phyloP scores from a whole-genome alignment of 2,797 vertebrate species.

The Botia kubotai region DNA sequence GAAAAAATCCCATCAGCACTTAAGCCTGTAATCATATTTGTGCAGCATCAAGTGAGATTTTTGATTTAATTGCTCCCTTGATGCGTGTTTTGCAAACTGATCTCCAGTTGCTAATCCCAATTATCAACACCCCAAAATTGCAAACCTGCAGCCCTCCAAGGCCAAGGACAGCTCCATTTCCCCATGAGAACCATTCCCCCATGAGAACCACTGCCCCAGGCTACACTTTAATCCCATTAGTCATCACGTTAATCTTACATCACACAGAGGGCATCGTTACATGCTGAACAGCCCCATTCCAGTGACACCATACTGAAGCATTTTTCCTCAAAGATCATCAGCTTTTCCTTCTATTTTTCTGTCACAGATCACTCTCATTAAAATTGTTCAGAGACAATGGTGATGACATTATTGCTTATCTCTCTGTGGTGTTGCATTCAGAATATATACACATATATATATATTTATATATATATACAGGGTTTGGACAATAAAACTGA shows the following conservation, averaged over 20 bases:
- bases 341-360: conserved; percentile 48
- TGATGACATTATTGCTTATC: neutral
- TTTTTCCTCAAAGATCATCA: conserved; percentile 68
- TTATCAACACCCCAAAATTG: conserved; percentile 9
- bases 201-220: neutral
- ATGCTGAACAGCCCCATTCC: conserved; percentile 76
- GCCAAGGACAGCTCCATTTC: conserved; percentile 4
- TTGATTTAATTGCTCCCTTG: neutral
- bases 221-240: conserved; percentile 63
- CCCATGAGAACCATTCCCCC: neutral
- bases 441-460: too few relatives aligned
- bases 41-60: neutral
- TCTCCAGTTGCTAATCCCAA: conserved; percentile 11
- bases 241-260: conserved; percentile 71
- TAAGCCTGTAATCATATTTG: neutral
- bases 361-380: conserved; percentile 5
- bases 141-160: conserved; percentile 47
- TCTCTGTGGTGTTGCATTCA: neutral
- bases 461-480: too few relatives aligned
- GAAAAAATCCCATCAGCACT: neutral
- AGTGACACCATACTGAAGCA: conserved; percentile 74
- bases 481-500: too few relatives aligned
- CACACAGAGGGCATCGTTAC: conserved; percentile 74
- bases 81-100: conserved; percentile 19
- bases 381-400: neutral